Conservation (phyloP, 2,888 invertebrate species). For the Leptogaster cylindrica region DNA sequence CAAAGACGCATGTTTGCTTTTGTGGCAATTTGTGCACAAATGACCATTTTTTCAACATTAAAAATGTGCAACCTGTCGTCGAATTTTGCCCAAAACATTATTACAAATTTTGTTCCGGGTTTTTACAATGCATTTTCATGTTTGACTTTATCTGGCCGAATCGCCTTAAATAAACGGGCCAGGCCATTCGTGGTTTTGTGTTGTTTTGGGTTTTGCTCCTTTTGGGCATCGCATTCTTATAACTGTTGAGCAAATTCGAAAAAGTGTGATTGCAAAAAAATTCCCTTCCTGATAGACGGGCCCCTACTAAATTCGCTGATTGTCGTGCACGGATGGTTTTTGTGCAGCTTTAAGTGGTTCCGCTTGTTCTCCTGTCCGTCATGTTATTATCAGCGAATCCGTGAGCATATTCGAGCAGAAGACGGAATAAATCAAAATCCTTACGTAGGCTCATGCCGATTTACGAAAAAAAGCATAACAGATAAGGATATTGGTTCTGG, state of each 20-base stretch:
- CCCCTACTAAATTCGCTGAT: neutral
- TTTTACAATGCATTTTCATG: neutral
- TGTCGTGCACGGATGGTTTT: neutral
- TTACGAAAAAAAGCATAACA: no score
- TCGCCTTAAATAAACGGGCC: no score
- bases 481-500: no score
- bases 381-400: neutral
- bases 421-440: neutral
- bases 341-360: neutral
- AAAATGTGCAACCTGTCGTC: neutral
- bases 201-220: neutral
- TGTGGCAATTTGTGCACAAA: constrained; percentile 12
- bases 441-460: no score
- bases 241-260: neutral
- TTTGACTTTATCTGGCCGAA: neutral
- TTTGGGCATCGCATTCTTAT: neutral
- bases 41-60: neutral
- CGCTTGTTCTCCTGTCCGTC: constrained; percentile 5
- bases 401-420: neutral
- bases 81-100: neutral
- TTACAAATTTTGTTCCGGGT: neutral
- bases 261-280: neutral
- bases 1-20: no score
- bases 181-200: neutral
- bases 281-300: neutral